Evolutionary conservation across 2,888 invertebrate genomes (phyloP), one percentile per base, ranked within the genome.

Genomic region (Muschampia plurimacula): DNA sequence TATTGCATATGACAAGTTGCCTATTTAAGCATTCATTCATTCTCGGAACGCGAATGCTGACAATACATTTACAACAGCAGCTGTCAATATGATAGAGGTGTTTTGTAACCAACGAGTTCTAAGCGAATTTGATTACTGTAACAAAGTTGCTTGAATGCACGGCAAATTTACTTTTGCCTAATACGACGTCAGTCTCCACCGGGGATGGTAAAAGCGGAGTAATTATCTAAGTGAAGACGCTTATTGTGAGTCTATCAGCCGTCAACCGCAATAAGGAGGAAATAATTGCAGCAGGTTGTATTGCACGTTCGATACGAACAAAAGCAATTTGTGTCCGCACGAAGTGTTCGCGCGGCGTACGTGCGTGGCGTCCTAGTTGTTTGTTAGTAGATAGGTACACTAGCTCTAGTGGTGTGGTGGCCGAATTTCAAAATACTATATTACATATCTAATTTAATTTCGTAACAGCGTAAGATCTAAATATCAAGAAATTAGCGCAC

Each of bases 261-360:
- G 84, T 85, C 86, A 83, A 82, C 82, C 84, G 81, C 83, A 85
- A 83, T 83, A 83, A 86, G 78, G 79, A 77, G 78, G 79, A 77
- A 80, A 82, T 83, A 82, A 83, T 88, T 86, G 86, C 85, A 84
- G 22, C 52, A 78, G 83, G 83, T 81, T 80, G 83, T 82, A 86
- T 86, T 88, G 85, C 90, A 89, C 91, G 90, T 91, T 84, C 86
- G 84, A 80, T 83, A 82, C 84, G 90, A 91, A 93, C 93, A 92
- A 93, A 93, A 90, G 91, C 92, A 92, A 93, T 93, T 92, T 93
- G 90, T 92, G 93, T 91, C 87, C 86, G 90, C 87, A 88, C 91
- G 90, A 85, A 90, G 88, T 88, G 88, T 32, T 59, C 28, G 59
- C 32, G 32, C 92, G 92, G 92, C 88, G 89, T 86, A 79, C 91